Percentiles rank a stretch among this genome's conserved stretches.
These are phyloP conservation scores for Poecile atricapillus DNA, from an alignment of 2,113 vertebrate species.

Conservation along the genomic window DNA sequence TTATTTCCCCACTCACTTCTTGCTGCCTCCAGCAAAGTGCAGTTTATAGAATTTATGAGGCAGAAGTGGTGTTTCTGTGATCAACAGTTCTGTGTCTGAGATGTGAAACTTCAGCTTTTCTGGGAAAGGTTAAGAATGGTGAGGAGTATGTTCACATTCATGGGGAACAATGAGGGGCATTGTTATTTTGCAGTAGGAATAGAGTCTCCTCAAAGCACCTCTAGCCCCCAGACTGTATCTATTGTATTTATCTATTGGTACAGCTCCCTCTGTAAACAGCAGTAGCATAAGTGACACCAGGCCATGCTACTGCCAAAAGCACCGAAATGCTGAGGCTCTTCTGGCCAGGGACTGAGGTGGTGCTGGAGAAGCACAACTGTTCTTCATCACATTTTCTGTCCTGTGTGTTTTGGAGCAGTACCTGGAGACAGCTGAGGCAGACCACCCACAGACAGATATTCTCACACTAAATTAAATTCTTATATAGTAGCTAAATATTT, in stretches of 20 bases:
- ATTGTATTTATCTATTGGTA: neutral
- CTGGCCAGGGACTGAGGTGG: neutral
- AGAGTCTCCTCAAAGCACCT: neutral
- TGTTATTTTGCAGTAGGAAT: neutral
- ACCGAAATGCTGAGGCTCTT: neutral
- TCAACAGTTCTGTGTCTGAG: neutral
- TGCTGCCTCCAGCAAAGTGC: neutral
- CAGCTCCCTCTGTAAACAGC: neutral
- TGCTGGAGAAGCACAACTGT: neutral
- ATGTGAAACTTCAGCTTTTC: neutral
- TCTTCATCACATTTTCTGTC: neutral
- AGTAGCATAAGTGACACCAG: neutral
- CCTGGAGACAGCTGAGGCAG: neutral
- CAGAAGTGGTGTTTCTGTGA: neutral
- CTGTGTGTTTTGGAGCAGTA: neutral
- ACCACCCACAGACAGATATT: neutral
- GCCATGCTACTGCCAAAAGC: neutral
- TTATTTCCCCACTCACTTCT: neutral
- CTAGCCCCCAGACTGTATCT: neutral
- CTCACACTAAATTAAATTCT: neutral
- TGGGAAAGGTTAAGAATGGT: neutral
- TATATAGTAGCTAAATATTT: neutral
- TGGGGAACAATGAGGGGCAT: neutral
- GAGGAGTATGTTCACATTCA: neutral
- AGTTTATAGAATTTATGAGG: neutral